Conservation (phyloP, 1,140 invertebrate species). For the Nebria ingens region DNA sequence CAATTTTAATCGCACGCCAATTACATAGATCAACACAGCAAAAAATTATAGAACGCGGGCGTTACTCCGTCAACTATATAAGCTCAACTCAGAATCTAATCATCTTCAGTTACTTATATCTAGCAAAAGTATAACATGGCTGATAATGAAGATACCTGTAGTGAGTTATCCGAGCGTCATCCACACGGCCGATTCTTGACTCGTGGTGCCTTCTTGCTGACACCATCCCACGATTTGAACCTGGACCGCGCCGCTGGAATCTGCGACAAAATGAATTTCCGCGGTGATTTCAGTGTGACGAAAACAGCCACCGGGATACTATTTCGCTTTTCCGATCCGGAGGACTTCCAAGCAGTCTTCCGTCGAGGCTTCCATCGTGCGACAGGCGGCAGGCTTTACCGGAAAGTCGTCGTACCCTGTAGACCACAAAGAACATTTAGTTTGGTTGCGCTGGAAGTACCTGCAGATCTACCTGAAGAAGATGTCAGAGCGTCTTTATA, state of each 20-base stretch:
- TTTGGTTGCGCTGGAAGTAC: conserved; percentile 45
- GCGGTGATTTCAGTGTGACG: conserved; percentile 70
- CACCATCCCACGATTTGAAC: conserved; percentile 69
- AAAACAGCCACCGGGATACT: conserved; percentile 79
- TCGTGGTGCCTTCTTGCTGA: conserved; percentile 68
- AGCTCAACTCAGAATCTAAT: too few relatives aligned
- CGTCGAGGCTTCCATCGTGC: conserved; percentile 67
- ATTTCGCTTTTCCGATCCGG: conserved; percentile 75
- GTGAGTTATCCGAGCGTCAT: conserved; percentile 32
- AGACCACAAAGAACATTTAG: conserved; percentile 70
- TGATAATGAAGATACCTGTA: conserved; percentile 31
- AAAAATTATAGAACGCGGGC: neutral
- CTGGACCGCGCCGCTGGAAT: conserved; percentile 75
- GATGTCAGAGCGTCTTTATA: conserved; percentile 70
- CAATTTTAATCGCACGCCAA: too few relatives aligned
- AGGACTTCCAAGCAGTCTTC: conserved; percentile 61
- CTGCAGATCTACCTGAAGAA: conserved; percentile 70
- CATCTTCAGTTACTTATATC: too few relatives aligned
- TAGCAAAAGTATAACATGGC: too few relatives aligned
- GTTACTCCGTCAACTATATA: neutral
- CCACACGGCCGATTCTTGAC: conserved; percentile 31
- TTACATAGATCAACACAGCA: neutral
- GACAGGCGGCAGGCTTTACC: conserved; percentile 30
- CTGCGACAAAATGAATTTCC: conserved; percentile 78
- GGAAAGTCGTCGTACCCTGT: conserved; percentile 68